Base-by-base conservation (phyloP, 2,797 vertebrate genomes). In the Sebastes trivittatus region DNA sequence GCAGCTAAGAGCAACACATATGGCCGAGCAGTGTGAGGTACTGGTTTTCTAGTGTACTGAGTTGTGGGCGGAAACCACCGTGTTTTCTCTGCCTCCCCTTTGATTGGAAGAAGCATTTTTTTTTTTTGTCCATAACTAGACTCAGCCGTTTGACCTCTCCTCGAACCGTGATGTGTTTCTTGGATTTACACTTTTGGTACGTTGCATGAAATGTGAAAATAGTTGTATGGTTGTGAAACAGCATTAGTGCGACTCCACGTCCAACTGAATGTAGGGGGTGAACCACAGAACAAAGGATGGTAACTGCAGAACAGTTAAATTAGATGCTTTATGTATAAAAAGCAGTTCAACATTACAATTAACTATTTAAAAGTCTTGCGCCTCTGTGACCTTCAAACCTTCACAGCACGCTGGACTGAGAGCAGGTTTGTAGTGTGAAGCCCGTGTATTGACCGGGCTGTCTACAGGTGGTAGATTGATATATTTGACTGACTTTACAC, bases 401-500 rank as follows among this genome's bases (percentile, higher is more conserved):
- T 16, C 23, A 36, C 22, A 56, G n/a, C 23, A 66, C 22, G 32
- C 25, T 70, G 32, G 68, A 80, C 38, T 29, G 66, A 23, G 18
- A 62, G 23, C 56, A 5, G 58, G 46, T 30, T 52, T 76, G 75
- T 32, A 67, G 79, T 61, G 79, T 72, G 73, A 69, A n/a, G 59
- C 52, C 54, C 25, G 3, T 55, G 34, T 74, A 93, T 93, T 71
- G 93, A 93, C 79, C 72, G 22, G 32, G 27, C 59, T 77, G 72
- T 36, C 92, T 65, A 27, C 89, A 87, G 92, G 92, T 82, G 91
- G 90, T 86, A 49, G 64, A 93, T 91, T 89, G 85, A 93, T 83
- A 78, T 88, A 95, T 93, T 59, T 84, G 93, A 94, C 88, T 89
- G 80, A 86, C 81, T 82, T 92, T 88, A 78, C 84, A 80, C 66